Percentiles rank a stretch among this genome's conserved stretches.
Conservation (phyloP, 1,140 invertebrate species). For the Drosophila erecta region DNA sequence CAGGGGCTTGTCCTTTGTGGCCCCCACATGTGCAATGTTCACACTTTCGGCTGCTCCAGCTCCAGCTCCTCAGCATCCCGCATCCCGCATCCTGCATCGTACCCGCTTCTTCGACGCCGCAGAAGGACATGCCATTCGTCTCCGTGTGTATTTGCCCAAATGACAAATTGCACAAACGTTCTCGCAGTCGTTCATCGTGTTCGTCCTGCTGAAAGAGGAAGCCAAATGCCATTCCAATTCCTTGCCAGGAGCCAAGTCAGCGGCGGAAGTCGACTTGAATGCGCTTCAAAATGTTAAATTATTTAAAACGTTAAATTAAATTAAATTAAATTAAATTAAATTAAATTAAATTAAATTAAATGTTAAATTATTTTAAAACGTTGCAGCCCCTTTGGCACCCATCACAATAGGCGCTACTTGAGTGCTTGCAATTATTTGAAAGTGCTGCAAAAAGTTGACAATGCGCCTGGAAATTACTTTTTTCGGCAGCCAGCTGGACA, state of each 20-base stretch:
- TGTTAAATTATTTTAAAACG: slow-evolving; percentile 82
- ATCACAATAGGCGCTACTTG: slow-evolving; percentile 73
- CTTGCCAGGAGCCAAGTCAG: slow-evolving; percentile 52
- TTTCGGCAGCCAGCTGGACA: slow-evolving; percentile 13
- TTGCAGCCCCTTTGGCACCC: slow-evolving; percentile 30
- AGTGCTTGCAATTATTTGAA: slow-evolving; percentile 76
- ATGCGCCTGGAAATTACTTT: slow-evolving; percentile 14
- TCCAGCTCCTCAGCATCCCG: neutral
- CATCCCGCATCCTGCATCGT: neutral
- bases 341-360: no score
- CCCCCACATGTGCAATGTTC: slow-evolving; percentile 47
- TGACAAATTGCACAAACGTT: slow-evolving; percentile 77
- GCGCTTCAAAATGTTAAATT: slow-evolving; percentile 81
- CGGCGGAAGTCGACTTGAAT: slow-evolving; percentile 77
- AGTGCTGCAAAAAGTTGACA: slow-evolving; percentile 51
- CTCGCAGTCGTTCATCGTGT: slow-evolving; percentile 23
- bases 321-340: no score
- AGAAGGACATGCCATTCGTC: slow-evolving; percentile 62
- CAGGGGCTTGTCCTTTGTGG: slow-evolving; percentile 14
- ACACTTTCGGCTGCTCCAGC: slow-evolving; percentile 31
- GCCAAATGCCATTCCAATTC: slow-evolving; percentile 60
- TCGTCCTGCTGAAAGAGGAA: slow-evolving; percentile 18
- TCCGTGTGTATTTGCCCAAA: slow-evolving; percentile 74
- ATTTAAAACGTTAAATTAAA: slow-evolving; percentile 80
- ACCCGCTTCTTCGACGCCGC: neutral